A percentile compares a stretch with the other conserved stretches of the same genome.
These are phyloP conservation scores for Drosophila lacicola DNA, from an alignment of 2,888 invertebrate species.

Conservation along the genomic window DNA sequence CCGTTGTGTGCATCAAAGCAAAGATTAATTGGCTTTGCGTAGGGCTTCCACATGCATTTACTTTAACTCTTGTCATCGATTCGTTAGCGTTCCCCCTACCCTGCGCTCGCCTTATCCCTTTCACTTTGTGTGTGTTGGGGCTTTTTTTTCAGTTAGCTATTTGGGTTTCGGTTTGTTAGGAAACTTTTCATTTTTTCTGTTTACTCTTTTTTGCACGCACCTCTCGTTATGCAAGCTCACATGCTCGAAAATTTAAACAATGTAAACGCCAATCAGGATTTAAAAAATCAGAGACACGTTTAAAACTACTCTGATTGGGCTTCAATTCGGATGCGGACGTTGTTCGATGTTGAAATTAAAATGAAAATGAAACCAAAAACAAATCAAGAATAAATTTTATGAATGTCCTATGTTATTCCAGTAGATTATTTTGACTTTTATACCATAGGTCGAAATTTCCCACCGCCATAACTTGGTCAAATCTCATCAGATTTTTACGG, in stretches of 20 bases:
- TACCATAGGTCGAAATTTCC: too few relatives aligned
- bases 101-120: neutral
- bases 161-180: constrained; percentile 8
- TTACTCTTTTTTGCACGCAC: constrained; percentile 15
- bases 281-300: constrained; percentile 1
- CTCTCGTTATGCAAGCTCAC: constrained; percentile 48
- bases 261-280: constrained; percentile 33
- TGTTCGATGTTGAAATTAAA: too few relatives aligned
- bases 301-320: neutral
- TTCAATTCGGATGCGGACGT: too few relatives aligned
- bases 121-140: neutral
- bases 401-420: too few relatives aligned
- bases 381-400: too few relatives aligned
- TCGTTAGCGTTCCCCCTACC: constrained; percentile 33
- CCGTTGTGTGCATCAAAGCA: constrained; percentile 56
- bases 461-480: too few relatives aligned
- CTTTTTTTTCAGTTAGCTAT: constrained; percentile 17
- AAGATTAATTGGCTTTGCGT: constrained; percentile 71
- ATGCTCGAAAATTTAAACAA: constrained; percentile 24
- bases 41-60: constrained; percentile 59
- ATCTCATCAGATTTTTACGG: too few relatives aligned
- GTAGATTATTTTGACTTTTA: too few relatives aligned
- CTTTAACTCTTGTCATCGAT: constrained; percentile 59
- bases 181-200: constrained; percentile 3
- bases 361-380: too few relatives aligned